These are phyloP conservation scores for Diadema setosum DNA, from an alignment of 35 echinoderm and acorn worm species.

Conservation along the genomic window DNA sequence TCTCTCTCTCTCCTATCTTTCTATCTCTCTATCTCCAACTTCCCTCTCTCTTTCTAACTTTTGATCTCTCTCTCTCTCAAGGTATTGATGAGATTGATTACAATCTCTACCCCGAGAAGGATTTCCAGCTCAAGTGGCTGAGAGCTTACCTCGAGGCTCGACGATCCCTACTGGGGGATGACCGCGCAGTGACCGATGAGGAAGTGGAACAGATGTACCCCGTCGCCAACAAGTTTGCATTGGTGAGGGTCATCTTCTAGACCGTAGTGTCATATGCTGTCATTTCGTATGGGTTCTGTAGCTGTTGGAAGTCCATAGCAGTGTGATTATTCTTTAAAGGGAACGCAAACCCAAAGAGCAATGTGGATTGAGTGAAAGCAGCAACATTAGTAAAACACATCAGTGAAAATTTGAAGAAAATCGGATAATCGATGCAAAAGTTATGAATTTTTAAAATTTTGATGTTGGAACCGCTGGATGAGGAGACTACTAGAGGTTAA, in stretches of 20 bases:
- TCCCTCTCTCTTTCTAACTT: background rate
- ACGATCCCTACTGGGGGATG: slow-evolving; percentile 32
- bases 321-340: no score
- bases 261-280: background rate
- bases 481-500: no score
- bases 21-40: background rate
- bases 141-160: slow-evolving; percentile 62
- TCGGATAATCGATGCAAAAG: no score
- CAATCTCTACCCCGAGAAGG: slow-evolving; percentile 77
- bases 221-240: slow-evolving; percentile 83
- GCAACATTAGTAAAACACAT: no score
- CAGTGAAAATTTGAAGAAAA: no score
- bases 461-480: no score
- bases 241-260: slow-evolving; percentile 34
- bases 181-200: slow-evolving; percentile 63
- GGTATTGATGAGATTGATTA: slow-evolving; percentile 85
- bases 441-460: no score
- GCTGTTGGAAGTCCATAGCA: no score
- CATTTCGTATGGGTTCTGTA: no score
- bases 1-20: background rate
- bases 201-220: slow-evolving; percentile 74
- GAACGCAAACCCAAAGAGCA: no score
- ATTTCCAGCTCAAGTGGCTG: slow-evolving; percentile 80
- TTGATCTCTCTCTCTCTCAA: background rate
- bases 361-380: no score